Evolutionary conservation across 2,888 invertebrate species (phyloP).

Genomic region (Molorchus minor): DNA sequence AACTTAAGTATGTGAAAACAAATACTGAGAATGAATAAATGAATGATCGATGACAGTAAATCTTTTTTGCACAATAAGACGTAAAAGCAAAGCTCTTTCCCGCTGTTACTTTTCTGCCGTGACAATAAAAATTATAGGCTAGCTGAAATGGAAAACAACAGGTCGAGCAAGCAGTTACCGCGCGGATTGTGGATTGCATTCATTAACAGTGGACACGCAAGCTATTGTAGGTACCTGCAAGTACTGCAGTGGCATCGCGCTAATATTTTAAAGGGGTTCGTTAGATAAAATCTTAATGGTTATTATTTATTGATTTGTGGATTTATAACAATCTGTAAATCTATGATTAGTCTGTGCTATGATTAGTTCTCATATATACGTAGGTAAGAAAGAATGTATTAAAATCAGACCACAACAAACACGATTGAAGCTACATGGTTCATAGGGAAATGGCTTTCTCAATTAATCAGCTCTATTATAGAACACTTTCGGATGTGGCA

Average conservation of each 20-base stretch:
- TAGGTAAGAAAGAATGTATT: no score
- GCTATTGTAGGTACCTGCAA: constrained; percentile 47
- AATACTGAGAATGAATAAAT: no score
- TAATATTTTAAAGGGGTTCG: constrained; percentile 5
- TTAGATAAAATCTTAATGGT: no score
- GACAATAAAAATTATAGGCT: constrained; percentile 72
- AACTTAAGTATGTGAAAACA: constrained; percentile 9
- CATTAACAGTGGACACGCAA: constrained; percentile 68
- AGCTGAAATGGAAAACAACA: constrained; percentile 70
- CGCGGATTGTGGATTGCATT: constrained; percentile 68
- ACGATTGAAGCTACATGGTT: no score
- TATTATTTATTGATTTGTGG: no score
- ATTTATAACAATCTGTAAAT: no score
- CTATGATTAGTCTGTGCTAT: no score
- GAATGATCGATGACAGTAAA: constrained; percentile 60
- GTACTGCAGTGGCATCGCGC: constrained; percentile 24
- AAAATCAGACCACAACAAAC: no score
- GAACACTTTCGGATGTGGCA: no score
- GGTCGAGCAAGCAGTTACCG: constrained; percentile 62
- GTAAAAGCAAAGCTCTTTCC: constrained; percentile 62
- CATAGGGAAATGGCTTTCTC: no score
- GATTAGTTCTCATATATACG: no score
- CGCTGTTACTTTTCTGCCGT: constrained; percentile 67
- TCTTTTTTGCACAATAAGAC: constrained; percentile 57
- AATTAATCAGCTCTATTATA: no score